Percentiles rank a stretch among this genome's conserved stretches.
Conservation (phyloP, 2,113 vertebrate genomes). For the Rhinichthys klamathensis region DNA sequence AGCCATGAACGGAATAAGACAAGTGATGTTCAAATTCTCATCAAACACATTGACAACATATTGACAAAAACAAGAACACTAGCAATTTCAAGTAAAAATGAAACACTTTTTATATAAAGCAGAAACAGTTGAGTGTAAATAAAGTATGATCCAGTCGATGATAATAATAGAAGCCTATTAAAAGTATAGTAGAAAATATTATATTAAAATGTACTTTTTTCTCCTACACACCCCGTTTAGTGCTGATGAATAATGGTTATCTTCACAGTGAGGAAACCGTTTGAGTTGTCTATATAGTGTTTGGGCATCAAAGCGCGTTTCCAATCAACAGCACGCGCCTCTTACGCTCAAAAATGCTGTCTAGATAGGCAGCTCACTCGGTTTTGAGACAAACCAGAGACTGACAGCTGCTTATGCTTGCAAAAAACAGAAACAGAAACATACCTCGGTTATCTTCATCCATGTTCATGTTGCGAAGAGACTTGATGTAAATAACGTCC, state of each 20-base stretch:
- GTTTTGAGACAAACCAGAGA: neutral
- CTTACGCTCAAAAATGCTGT: neutral
- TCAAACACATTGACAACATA: neutral
- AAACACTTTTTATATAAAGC: neutral
- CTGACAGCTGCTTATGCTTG: conserved; percentile 25
- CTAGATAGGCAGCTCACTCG: neutral
- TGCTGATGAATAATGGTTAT: neutral
- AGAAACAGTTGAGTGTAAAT: neutral
- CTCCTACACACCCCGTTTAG: neutral
- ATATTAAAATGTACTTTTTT: neutral
- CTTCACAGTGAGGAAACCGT: neutral
- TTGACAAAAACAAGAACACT: neutral
- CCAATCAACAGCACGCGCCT: neutral
- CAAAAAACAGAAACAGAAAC: neutral
- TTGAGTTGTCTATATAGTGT: neutral
- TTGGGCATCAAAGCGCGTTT: neutral
- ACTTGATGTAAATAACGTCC: conserved; percentile 17
- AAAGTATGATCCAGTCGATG: neutral
- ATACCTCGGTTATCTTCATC: conserved; percentile 80
- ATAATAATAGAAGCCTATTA: neutral
- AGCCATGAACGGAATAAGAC: neutral
- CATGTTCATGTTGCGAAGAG: conserved; percentile 59
- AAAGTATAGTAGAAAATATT: neutral
- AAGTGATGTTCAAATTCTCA: neutral
- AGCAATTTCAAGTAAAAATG: neutral